Conservation (phyloP, 2,797 vertebrate genomes). For the Peromyscus eremicus region DNA sequence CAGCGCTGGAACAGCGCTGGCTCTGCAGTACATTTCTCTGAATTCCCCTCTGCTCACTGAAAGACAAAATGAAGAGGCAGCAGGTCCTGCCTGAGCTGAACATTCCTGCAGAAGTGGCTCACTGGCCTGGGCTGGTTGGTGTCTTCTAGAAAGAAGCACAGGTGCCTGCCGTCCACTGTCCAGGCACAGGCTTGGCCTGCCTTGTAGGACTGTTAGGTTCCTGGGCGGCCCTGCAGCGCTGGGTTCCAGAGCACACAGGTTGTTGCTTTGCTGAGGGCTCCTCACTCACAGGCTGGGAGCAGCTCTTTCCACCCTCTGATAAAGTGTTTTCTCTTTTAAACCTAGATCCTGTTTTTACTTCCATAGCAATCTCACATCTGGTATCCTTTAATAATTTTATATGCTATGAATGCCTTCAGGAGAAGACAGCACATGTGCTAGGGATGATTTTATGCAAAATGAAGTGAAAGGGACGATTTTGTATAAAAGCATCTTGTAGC, state of each 20-base stretch:
- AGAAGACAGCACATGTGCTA: background rate
- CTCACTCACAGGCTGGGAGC: background rate
- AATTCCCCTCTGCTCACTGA: slow-evolving; percentile 88
- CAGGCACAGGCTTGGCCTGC: background rate
- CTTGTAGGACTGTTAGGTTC: slow-evolving; percentile 21
- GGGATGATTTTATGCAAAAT: background rate
- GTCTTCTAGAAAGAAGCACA: slow-evolving; percentile 89
- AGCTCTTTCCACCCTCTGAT: background rate
- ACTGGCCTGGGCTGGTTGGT: slow-evolving; percentile 96
- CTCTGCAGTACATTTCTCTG: slow-evolving; percentile 93
- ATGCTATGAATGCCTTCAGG: slow-evolving; percentile 11
- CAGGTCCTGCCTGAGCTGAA: slow-evolving; percentile 92
- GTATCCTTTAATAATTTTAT: background rate
- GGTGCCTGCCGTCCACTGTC: accelerated
- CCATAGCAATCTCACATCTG: background rate
- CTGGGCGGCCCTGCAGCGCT: background rate
- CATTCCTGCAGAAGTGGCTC: slow-evolving; percentile 95
- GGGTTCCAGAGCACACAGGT: no score
- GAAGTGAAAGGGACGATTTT: background rate
- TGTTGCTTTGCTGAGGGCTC: background rate
- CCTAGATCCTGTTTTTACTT: slow-evolving; percentile 1
- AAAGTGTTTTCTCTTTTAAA: background rate
- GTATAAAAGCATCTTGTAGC: background rate
- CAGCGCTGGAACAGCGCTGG: slow-evolving; percentile 93
- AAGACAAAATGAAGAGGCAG: slow-evolving; percentile 87